phyloP scores from a whole-genome alignment of 1,140 invertebrate genomes.

The Atta cephalotes region DNA sequence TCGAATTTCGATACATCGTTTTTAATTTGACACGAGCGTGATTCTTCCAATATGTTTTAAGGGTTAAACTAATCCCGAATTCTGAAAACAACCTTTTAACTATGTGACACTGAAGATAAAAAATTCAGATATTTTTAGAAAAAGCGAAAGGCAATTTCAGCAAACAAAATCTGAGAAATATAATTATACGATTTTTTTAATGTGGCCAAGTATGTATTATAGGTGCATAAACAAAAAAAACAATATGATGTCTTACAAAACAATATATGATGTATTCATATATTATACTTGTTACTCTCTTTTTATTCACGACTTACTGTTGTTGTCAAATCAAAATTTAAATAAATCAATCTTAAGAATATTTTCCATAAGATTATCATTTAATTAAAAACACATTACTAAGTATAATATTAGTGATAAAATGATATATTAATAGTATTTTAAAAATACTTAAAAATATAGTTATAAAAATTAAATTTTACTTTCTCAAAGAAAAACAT shows the following conservation, averaged over 20 bases:
- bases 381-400: not conserved
- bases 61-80: not conserved
- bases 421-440: not conserved
- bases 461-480: not conserved
- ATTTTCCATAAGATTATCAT: not conserved
- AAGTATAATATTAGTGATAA: not conserved
- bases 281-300: not conserved
- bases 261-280: not conserved
- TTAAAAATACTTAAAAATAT: not conserved
- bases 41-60: not conserved
- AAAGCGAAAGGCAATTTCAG: not conserved
- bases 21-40: not conserved
- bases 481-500: not conserved
- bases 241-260: not conserved
- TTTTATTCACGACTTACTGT: not conserved
- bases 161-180: slow-evolving; percentile 1
- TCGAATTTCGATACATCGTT: slow-evolving; percentile 9
- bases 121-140: not conserved
- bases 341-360: not conserved
- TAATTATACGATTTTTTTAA: not conserved
- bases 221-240: not conserved
- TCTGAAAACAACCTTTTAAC: not conserved
- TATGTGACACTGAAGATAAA: not conserved
- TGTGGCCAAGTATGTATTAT: not conserved
- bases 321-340: slow-evolving; percentile 4